These are phyloP conservation scores for Lepidostoma basale DNA, from an alignment of 1,140 invertebrate genomes.

Conservation along the genomic window DNA sequence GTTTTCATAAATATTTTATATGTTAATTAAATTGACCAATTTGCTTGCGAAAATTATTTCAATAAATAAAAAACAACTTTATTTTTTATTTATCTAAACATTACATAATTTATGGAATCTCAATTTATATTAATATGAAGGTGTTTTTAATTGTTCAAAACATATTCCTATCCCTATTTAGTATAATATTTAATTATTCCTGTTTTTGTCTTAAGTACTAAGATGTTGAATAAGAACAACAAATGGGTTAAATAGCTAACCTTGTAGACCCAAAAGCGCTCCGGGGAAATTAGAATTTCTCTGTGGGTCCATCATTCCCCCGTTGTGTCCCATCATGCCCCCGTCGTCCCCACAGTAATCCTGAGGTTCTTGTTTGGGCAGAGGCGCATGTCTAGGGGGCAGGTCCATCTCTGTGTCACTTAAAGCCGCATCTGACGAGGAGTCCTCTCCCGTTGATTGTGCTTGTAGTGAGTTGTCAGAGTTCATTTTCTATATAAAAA, in stretches of 20 bases:
- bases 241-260: conserved; percentile 48
- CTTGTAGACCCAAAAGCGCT: conserved; percentile 73
- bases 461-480: conserved; percentile 59
- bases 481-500: conserved; percentile 43
- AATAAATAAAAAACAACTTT: too few relatives aligned
- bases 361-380: conserved; percentile 67
- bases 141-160: too few relatives aligned
- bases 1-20: too few relatives aligned
- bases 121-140: too few relatives aligned
- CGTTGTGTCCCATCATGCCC: conserved; percentile 70
- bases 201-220: neutral
- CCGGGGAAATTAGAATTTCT: conserved; percentile 72
- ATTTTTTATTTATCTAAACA: too few relatives aligned
- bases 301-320: conserved; percentile 69
- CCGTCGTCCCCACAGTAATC: conserved; percentile 70
- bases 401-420: conserved; percentile 67
- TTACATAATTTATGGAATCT: too few relatives aligned
- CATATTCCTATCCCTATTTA: too few relatives aligned
- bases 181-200: too few relatives aligned
- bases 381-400: conserved; percentile 49
- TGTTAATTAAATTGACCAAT: too few relatives aligned
- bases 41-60: too few relatives aligned
- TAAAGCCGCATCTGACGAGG: conserved; percentile 68
- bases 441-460: conserved; percentile 80
- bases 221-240: neutral